These are phyloP conservation scores for Azemiops feae DNA, from an alignment of 2,113 vertebrate genomes.

Conservation along the genomic window DNA sequence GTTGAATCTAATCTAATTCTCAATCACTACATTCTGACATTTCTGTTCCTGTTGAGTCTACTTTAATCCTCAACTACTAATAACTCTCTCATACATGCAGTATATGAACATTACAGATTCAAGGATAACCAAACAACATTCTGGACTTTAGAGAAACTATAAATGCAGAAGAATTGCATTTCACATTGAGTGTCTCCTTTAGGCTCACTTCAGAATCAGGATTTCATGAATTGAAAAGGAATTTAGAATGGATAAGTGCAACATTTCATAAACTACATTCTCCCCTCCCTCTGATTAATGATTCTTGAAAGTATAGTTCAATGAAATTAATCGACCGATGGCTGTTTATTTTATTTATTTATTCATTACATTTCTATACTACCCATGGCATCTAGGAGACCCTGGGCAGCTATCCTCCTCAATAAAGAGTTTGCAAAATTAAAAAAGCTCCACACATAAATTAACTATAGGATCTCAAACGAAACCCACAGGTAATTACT, in stretches of 20 bases:
- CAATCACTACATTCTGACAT: neutral
- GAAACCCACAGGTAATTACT: neutral
- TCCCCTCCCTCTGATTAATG: neutral
- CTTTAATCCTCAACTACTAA: neutral
- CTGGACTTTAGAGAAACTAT: neutral
- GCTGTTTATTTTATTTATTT: neutral
- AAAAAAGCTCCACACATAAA: neutral
- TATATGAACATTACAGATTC: neutral
- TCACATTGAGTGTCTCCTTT: neutral
- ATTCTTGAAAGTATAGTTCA: neutral
- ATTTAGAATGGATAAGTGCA: neutral
- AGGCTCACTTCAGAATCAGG: neutral
- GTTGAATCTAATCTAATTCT: neutral
- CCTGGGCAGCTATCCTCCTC: neutral
- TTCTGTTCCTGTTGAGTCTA: neutral
- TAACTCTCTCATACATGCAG: neutral
- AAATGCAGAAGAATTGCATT: neutral
- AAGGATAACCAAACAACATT: neutral
- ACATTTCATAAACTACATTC: neutral
- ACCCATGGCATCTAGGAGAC: neutral
- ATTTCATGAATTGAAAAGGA: neutral
- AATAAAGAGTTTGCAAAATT: neutral
- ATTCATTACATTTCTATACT: neutral
- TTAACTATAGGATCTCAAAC: neutral
- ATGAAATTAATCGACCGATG: neutral